Percentiles rank a stretch among this genome's conserved stretches.
Evolutionary conservation across 2,797 vertebrate genomes (phyloP).

Genomic region (Gorsachius magnificus): DNA sequence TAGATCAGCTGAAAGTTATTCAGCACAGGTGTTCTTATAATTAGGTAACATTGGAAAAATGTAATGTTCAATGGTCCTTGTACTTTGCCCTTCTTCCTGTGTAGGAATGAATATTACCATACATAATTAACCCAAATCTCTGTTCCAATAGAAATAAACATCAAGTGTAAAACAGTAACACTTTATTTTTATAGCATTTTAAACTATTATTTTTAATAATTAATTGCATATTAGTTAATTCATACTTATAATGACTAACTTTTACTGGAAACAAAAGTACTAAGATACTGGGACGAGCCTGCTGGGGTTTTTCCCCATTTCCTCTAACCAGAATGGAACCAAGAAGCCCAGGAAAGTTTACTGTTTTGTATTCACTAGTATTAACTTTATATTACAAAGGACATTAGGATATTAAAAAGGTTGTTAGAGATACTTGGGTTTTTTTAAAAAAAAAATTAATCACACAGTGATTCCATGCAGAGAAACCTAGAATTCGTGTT

Average conservation of each 20-base stretch:
- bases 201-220: neutral
- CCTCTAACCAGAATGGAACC: neutral
- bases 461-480: neutral
- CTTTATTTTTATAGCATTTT: neutral
- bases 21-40: conserved; percentile 76
- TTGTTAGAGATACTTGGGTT: neutral
- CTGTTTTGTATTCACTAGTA: neutral
- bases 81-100: conserved; percentile 54
- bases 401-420: neutral
- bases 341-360: neutral
- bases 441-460: neutral
- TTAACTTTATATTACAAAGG: neutral
- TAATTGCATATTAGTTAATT: neutral
- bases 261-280: neutral
- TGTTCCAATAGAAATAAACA: neutral
- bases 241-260: neutral
- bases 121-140: conserved; percentile 48
- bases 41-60: conserved; percentile 66
- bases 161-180: neutral
- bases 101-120: conserved; percentile 39
- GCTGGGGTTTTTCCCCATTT: neutral
- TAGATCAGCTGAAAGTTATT: conserved; percentile 72
- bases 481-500: neutral
- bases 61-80: conserved; percentile 71
- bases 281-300: neutral